A percentile compares a stretch with the other conserved stretches of the same genome.
These are phyloP conservation scores for Philaenus spumarius DNA, from an alignment of 1,140 invertebrate species.

Conservation along the genomic window DNA sequence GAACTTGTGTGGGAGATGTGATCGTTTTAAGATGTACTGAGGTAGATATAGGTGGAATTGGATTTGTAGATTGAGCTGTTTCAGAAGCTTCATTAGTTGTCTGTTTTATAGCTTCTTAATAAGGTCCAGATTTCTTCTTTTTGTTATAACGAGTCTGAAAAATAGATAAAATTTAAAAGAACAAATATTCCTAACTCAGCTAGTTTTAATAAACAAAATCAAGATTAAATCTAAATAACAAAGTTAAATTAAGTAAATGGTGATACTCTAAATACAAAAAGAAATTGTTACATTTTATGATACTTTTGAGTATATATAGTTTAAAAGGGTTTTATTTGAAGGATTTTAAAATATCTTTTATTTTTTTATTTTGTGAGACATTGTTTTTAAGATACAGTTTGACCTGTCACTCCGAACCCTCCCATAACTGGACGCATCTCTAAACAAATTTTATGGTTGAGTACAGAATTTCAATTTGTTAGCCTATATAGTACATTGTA, in stretches of 20 bases:
- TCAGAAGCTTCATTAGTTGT: conserved; percentile 61
- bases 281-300: too few species aligned
- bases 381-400: too few species aligned
- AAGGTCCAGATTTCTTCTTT: conserved; percentile 75
- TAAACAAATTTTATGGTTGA: too few species aligned
- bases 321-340: too few species aligned
- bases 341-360: too few species aligned
- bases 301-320: too few species aligned
- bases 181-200: not conserved
- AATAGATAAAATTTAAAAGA: conserved; percentile 14
- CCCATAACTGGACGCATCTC: too few species aligned
- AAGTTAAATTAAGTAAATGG: not conserved
- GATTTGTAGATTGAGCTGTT: not conserved
- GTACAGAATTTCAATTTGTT: too few species aligned
- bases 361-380: too few species aligned
- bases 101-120: conserved; percentile 77
- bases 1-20: conserved; percentile 15
- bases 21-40: not conserved
- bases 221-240: not conserved
- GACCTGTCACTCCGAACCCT: too few species aligned
- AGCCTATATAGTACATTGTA: too few species aligned
- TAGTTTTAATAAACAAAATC: not conserved
- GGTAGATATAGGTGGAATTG: not conserved
- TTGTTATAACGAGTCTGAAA: conserved; percentile 69
- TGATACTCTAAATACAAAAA: too few species aligned